Evolutionary conservation across 2,113 vertebrate genomes (phyloP).

Genomic region (Oreochromis spilurus): DNA sequence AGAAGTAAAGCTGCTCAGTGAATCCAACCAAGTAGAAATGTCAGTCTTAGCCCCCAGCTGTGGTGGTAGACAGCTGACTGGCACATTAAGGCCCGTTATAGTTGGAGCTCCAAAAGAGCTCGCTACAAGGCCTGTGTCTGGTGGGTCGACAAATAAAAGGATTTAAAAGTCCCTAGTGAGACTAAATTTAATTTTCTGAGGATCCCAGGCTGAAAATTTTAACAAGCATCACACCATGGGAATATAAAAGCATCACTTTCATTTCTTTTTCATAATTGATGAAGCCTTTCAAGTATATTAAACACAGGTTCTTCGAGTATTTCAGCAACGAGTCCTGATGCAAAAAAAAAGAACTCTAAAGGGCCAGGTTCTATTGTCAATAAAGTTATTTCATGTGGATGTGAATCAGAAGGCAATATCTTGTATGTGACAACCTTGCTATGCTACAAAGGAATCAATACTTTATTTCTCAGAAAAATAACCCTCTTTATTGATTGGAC

Average conservation of each 20-base stretch:
- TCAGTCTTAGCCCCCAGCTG: constrained; percentile 32
- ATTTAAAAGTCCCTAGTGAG: constrained; percentile 16
- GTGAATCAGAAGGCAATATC: background rate
- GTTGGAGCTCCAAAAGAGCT: background rate
- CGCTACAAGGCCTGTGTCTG: background rate
- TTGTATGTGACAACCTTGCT: background rate
- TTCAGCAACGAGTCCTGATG: background rate
- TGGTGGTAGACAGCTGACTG: constrained; percentile 2
- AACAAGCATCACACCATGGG: background rate
- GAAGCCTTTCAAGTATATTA: background rate
- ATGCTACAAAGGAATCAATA: background rate
- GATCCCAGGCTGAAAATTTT: background rate
- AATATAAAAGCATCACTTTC: constrained; percentile 12
- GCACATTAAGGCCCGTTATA: constrained; percentile 14
- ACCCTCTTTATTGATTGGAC: background rate
- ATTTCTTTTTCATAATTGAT: background rate
- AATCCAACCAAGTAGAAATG: constrained; percentile 29
- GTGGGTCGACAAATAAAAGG: constrained; percentile 3
- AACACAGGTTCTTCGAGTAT: background rate
- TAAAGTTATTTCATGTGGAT: background rate
- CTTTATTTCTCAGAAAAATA: background rate
- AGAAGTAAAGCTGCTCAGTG: background rate
- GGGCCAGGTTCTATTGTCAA: background rate
- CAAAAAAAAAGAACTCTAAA: background rate
- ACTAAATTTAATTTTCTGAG: constrained; percentile 1